Evolutionary conservation across 2,888 invertebrate genomes (phyloP).

Genomic region (Caenorhabditis japonica): DNA sequence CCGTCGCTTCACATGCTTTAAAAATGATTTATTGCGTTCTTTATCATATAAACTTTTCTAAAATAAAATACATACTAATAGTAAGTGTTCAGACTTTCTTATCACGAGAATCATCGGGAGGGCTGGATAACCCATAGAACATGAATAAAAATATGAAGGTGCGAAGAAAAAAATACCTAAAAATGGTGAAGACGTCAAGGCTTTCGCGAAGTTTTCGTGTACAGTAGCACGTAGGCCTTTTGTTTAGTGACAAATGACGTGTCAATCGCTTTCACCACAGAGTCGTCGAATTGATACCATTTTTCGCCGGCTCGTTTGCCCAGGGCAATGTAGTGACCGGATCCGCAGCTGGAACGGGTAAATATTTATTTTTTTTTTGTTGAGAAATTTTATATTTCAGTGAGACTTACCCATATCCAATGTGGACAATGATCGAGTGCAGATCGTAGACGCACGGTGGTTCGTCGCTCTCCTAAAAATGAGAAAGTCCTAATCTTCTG

Average conservation of each 20-base stretch:
- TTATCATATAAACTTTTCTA: no score
- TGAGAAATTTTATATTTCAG: background rate
- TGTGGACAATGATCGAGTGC: constrained; percentile 87
- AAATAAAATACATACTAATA: no score
- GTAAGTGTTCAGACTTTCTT: no score
- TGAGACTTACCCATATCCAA: constrained; percentile 84
- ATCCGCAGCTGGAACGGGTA: constrained; percentile 83
- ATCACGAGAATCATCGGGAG: no score
- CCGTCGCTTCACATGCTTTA: constrained; percentile 66
- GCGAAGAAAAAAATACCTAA: constrained; percentile 14
- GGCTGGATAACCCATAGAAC: constrained; percentile 17
- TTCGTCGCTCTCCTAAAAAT: constrained; percentile 33
- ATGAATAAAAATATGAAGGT: constrained; percentile 2
- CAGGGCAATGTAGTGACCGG: constrained; percentile 89
- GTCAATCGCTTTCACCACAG: constrained; percentile 84
- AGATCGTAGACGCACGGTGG: constrained; percentile 80
- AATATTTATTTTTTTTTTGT: background rate
- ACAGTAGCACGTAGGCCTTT: constrained; percentile 89
- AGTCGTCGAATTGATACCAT: constrained; percentile 91
- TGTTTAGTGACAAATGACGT: constrained; percentile 84
- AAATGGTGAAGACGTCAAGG: constrained; percentile 2
- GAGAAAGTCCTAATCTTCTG: no score
- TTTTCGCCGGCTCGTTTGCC: constrained; percentile 84
- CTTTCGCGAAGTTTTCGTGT: constrained; percentile 79
- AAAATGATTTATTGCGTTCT: constrained; percentile 7